These are phyloP conservation scores for Prietella phreatophila DNA, from an alignment of 2,113 vertebrate species.

Conservation along the genomic window DNA sequence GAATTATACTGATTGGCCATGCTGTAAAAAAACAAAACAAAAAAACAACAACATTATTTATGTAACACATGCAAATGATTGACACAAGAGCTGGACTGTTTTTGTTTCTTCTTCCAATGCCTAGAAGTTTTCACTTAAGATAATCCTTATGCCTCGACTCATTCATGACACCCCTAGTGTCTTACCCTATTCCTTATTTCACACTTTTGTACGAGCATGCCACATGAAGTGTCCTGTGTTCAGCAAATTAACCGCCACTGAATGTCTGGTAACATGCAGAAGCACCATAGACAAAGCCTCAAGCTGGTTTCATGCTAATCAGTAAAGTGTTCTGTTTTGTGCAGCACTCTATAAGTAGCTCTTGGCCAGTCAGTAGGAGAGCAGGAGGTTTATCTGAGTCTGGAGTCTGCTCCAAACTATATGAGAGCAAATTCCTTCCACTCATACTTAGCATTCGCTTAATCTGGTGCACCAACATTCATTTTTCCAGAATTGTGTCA, in stretches of 20 bases:
- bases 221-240: neutral
- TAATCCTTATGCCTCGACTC: neutral
- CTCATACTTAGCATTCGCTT: neutral
- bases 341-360: neutral
- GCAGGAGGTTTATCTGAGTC: neutral
- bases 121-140: neutral
- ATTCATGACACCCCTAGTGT: neutral
- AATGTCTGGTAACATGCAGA: neutral
- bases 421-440: neutral
- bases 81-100: slow-evolving; percentile 8
- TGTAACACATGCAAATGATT: slow-evolving; percentile 9
- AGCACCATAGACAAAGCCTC: neutral
- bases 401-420: neutral
- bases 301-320: neutral
- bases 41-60: neutral
- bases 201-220: neutral
- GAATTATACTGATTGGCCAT: neutral
- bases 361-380: neutral
- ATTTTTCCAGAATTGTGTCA: neutral
- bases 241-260: slow-evolving; percentile 9
- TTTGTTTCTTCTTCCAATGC: neutral
- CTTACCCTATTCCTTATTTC: slow-evolving; percentile 5
- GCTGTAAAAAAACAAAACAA: neutral
- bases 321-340: neutral
- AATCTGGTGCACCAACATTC: neutral